A percentile compares a stretch with the other conserved stretches of the same genome.
Conservation (phyloP, 2,888 invertebrate species). For the Microplitis manilae region DNA sequence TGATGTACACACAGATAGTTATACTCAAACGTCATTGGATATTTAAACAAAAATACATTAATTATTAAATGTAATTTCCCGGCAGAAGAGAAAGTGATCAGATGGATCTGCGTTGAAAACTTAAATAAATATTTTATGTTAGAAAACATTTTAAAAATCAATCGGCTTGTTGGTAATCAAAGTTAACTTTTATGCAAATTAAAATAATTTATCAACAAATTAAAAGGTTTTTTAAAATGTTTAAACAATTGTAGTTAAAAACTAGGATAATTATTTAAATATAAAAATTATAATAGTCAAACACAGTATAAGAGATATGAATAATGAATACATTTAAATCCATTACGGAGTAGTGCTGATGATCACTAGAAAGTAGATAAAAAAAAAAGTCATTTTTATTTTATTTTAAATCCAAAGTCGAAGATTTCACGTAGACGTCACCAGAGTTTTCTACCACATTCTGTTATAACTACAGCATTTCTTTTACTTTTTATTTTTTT, state of each 20-base stretch:
- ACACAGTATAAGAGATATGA: background rate
- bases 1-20: background rate
- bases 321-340: background rate
- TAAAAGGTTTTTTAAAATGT: background rate
- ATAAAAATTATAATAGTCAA: background rate
- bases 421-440: background rate
- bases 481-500: constrained; percentile 25
- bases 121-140: too few species aligned
- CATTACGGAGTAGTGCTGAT: background rate
- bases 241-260: background rate
- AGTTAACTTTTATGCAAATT: background rate
- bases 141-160: too few species aligned
- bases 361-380: background rate
- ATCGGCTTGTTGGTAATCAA: too few species aligned
- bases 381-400: constrained; percentile 5
- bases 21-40: too few species aligned
- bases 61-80: background rate
- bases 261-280: background rate
- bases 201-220: background rate
- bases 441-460: background rate
- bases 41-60: background rate
- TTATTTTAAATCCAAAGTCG: background rate
- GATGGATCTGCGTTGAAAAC: background rate
- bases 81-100: background rate
- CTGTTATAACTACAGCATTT: background rate